Conservation (phyloP, 2,113 vertebrate species). For the Mus musculus region DNA sequence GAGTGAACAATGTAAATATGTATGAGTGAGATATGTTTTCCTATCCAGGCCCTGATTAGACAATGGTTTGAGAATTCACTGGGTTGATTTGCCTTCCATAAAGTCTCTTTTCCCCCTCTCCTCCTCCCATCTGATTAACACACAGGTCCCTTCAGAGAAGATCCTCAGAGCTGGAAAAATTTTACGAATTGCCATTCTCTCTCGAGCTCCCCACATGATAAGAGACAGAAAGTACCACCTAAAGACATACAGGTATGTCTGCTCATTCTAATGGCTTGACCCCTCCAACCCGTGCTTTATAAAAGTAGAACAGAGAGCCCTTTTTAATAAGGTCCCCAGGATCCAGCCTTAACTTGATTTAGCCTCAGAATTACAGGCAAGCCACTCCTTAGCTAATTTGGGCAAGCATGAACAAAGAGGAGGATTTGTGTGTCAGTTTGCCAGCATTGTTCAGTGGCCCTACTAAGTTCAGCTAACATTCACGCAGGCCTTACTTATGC, state of each 20-base stretch:
- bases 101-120: slow-evolving; percentile 69
- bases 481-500: background rate
- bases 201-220: slow-evolving; percentile 96
- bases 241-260: slow-evolving; percentile 95
- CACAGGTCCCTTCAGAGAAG: slow-evolving; percentile 96
- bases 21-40: slow-evolving; percentile 72
- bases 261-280: slow-evolving; percentile 7
- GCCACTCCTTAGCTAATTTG: slow-evolving; percentile 77
- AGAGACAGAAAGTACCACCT: slow-evolving; percentile 98
- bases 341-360: slow-evolving; percentile 72
- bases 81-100: slow-evolving; percentile 47
- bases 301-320: slow-evolving; percentile 54
- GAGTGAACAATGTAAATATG: slow-evolving; percentile 52
- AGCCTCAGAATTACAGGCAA: slow-evolving; percentile 70
- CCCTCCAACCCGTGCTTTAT: background rate
- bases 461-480: background rate
- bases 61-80: slow-evolving; percentile 55
- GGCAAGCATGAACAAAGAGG: slow-evolving; percentile 71
- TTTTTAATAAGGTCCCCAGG: slow-evolving; percentile 19
- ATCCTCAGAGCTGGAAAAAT: slow-evolving; percentile 95
- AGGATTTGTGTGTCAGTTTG: slow-evolving; percentile 65
- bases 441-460: slow-evolving; percentile 58
- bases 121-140: slow-evolving; percentile 63
- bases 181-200: slow-evolving; percentile 93
- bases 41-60: slow-evolving; percentile 66